Evolutionary conservation across 2,888 invertebrate species (phyloP).

Genomic region (Meliscaeva auricollis): DNA sequence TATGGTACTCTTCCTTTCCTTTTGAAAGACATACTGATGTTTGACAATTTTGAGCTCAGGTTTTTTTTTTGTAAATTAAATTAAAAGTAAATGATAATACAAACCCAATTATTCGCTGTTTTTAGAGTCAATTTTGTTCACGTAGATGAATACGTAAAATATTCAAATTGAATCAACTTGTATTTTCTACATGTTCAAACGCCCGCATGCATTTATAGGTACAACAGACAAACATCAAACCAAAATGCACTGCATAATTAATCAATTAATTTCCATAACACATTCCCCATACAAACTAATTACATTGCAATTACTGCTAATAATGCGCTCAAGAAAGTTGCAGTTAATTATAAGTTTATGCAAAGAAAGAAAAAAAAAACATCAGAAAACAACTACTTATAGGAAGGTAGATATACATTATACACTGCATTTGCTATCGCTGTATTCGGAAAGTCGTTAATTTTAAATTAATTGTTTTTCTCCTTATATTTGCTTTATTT

Average conservation of each 20-base stretch:
- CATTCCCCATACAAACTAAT: slow-evolving; percentile 47
- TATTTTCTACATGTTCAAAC: background rate
- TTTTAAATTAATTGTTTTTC: slow-evolving; percentile 56
- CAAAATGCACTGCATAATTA: slow-evolving; percentile 22
- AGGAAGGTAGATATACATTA: background rate
- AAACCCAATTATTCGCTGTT: too few relatives aligned
- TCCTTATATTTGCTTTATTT: slow-evolving; percentile 12
- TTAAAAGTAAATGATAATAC: too few relatives aligned
- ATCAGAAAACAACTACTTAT: slow-evolving; percentile 21
- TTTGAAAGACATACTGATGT: too few relatives aligned
- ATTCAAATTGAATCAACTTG: slow-evolving; percentile 6
- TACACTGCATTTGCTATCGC: slow-evolving; percentile 12
- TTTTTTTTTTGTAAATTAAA: too few relatives aligned
- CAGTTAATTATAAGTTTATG: slow-evolving; percentile 37
- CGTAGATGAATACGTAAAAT: background rate
- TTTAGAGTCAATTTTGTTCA: background rate
- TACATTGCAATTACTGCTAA: slow-evolving; percentile 33
- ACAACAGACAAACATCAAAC: background rate
- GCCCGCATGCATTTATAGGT: slow-evolving; percentile 13
- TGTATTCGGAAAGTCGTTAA: slow-evolving; percentile 51
- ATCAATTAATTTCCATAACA: slow-evolving; percentile 47
- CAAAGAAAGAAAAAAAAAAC: background rate
- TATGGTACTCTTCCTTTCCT: too few relatives aligned
- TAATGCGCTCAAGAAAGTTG: slow-evolving; percentile 52
- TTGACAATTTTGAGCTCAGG: too few relatives aligned